phyloP scores from a whole-genome alignment of 2,888 invertebrate species.

The Ditula angustiorana region DNA sequence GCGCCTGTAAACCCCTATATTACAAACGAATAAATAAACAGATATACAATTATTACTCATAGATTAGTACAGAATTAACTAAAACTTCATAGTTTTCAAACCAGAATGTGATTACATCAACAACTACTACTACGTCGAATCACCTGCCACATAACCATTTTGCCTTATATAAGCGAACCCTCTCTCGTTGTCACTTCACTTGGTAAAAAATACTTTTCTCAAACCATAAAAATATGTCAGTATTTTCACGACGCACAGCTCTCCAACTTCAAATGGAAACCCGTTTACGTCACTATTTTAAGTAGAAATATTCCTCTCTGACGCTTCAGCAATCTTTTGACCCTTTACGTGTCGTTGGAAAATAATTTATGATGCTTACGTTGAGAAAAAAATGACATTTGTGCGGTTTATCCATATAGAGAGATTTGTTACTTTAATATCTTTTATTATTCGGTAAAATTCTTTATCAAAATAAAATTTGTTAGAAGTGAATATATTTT shows the following conservation, averaged over 20 bases:
- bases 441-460: neutral
- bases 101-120: too few relatives aligned
- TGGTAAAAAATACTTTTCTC: neutral
- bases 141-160: too few relatives aligned
- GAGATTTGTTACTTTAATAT: neutral
- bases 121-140: too few relatives aligned
- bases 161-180: neutral
- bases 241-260: neutral
- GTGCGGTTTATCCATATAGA: neutral
- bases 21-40: too few relatives aligned
- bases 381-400: slow-evolving; percentile 1
- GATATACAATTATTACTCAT: too few relatives aligned
- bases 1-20: too few relatives aligned
- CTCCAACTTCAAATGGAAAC: neutral
- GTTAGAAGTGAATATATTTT: too few relatives aligned
- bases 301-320: slow-evolving; percentile 4
- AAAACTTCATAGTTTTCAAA: too few relatives aligned
- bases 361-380: slow-evolving; percentile 6
- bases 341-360: slow-evolving; percentile 4
- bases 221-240: neutral
- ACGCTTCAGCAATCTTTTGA: slow-evolving; percentile 7
- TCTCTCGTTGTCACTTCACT: neutral
- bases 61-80: too few relatives aligned
- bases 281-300: slow-evolving; percentile 5
- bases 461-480: neutral